Evolutionary conservation across 2,888 invertebrate genomes (phyloP).

Genomic region (Prostheceraeus crozeri): DNA sequence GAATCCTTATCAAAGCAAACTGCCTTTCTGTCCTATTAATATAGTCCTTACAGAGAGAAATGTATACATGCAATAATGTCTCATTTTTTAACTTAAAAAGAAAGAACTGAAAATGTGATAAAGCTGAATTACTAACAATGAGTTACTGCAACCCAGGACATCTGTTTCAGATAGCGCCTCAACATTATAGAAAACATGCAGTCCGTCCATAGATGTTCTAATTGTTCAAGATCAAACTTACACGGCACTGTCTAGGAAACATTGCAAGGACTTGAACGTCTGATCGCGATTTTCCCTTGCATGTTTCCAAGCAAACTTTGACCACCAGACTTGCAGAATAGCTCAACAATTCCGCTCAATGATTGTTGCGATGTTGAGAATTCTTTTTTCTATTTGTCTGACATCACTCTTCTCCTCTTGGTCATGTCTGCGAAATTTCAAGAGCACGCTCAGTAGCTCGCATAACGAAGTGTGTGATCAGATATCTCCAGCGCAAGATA

Average conservation of each 20-base stretch:
- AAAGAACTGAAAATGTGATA: too few relatives aligned
- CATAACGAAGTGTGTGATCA: constrained; percentile 47
- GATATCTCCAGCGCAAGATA: constrained; percentile 46
- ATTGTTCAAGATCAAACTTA: too few relatives aligned
- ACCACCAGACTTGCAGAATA: constrained; percentile 49
- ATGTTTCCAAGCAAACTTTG: constrained; percentile 53
- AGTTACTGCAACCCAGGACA: too few relatives aligned
- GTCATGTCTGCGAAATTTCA: neutral
- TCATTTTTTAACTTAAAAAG: too few relatives aligned
- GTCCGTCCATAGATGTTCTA: too few relatives aligned
- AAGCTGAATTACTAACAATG: too few relatives aligned
- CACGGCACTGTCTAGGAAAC: constrained; percentile 52
- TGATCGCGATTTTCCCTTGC: constrained; percentile 48
- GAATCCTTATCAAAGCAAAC: too few relatives aligned
- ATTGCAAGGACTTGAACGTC: constrained; percentile 50
- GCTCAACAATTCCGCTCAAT: constrained; percentile 52
- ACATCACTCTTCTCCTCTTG: neutral
- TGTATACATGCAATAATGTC: too few relatives aligned
- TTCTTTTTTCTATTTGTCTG: neutral
- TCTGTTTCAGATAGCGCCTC: too few relatives aligned
- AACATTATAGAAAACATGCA: too few relatives aligned
- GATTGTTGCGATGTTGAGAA: constrained; percentile 38
- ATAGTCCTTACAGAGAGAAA: too few relatives aligned
- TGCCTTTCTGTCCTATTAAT: too few relatives aligned
- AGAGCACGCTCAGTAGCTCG: constrained; percentile 20